Conservation (phyloP, 2,888 invertebrate species). For the Branchipolynoe longqiensis region DNA sequence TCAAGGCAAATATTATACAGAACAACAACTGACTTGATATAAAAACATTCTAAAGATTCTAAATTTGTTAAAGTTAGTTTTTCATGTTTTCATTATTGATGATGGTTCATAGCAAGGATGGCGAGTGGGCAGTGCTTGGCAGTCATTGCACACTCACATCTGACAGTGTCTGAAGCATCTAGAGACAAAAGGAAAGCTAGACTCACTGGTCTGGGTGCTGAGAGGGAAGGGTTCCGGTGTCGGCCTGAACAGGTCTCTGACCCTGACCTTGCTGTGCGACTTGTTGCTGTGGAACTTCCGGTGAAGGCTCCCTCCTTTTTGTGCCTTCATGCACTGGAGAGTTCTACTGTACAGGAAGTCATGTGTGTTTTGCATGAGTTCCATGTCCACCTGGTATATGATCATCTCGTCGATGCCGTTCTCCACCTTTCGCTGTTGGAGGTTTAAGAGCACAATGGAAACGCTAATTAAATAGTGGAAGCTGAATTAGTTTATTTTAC, state of each 20-base stretch:
- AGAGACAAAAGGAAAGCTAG: background rate
- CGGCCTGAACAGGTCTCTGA: conserved; percentile 32
- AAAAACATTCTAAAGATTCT: no score
- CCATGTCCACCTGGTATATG: conserved; percentile 31
- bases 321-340: conserved; percentile 44
- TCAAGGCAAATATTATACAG: no score
- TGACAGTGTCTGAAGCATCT: no score
- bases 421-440: conserved; percentile 40
- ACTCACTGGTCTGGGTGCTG: background rate
- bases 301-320: conserved; percentile 13
- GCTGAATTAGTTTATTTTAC: no score
- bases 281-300: conserved; percentile 18
- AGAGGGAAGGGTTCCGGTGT: background rate
- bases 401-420: background rate
- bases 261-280: background rate
- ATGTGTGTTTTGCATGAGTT: conserved; percentile 41
- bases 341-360: conserved; percentile 51
- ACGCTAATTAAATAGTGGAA: no score
- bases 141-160: no score
- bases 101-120: no score
- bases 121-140: no score
- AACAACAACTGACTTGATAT: no score
- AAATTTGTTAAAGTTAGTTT: no score
- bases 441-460: no score
- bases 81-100: no score